Percentiles rank a stretch among this genome's conserved stretches.
Conservation (phyloP, 2,797 vertebrate genomes). For the Oryzias sinensis region DNA sequence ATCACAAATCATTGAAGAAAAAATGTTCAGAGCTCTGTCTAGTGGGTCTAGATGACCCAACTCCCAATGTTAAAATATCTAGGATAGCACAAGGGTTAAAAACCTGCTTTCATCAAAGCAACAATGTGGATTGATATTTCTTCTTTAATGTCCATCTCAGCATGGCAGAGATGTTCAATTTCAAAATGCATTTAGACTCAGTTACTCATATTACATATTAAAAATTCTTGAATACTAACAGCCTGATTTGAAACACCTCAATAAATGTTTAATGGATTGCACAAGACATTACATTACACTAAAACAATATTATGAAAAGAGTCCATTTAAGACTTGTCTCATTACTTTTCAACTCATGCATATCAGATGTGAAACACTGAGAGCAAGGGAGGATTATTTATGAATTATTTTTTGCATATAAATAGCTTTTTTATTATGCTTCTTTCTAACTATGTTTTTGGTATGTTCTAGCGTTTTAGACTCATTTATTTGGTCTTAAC, state of each 20-base stretch:
- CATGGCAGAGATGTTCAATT: slow-evolving; percentile 6
- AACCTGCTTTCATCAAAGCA: no score
- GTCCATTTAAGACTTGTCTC: slow-evolving; percentile 37
- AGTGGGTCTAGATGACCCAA: no score
- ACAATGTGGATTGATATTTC: background rate
- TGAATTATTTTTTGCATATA: slow-evolving; percentile 57
- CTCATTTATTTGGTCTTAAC: slow-evolving; percentile 13
- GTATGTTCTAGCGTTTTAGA: slow-evolving; percentile 25
- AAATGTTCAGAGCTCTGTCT: no score
- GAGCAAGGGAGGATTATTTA: slow-evolving; percentile 43
- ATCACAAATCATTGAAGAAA: no score
- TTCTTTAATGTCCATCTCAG: slow-evolving; percentile 8
- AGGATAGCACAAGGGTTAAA: no score
- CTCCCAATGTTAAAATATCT: no score
- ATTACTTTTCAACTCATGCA: slow-evolving; percentile 41
- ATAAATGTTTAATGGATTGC: slow-evolving; percentile 34
- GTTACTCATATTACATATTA: slow-evolving; percentile 15
- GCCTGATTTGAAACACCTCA: slow-evolving; percentile 26
- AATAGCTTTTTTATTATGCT: slow-evolving; percentile 53
- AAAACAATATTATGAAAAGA: slow-evolving; percentile 45
- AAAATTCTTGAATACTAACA: slow-evolving; percentile 27
- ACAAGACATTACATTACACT: slow-evolving; percentile 28
- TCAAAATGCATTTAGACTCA: slow-evolving; percentile 13
- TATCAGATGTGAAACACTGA: slow-evolving; percentile 47
- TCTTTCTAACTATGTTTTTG: slow-evolving; percentile 39